Conservation (phyloP, 2,888 invertebrate species). For the Euproctis similis region DNA sequence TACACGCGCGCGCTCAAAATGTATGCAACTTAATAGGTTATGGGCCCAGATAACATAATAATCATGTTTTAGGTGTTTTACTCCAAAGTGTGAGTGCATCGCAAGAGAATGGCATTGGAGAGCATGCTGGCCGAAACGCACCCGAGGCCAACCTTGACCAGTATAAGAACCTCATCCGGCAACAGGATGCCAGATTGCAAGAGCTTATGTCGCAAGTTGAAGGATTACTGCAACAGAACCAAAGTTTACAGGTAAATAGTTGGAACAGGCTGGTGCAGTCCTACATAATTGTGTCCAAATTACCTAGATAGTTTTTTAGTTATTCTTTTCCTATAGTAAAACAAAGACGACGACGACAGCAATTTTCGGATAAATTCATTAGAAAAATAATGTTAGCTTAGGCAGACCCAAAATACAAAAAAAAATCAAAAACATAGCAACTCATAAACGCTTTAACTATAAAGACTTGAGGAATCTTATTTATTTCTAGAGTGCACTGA, state of each 20-base stretch:
- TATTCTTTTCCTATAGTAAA: too few relatives aligned
- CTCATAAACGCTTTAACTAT: too few relatives aligned
- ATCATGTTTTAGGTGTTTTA: conserved; percentile 42
- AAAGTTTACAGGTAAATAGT: conserved; percentile 60
- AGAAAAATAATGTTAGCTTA: too few relatives aligned
- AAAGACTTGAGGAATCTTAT: not conserved
- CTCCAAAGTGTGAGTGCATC: conserved; percentile 36
- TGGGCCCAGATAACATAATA: too few relatives aligned
- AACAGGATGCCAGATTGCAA: conserved; percentile 83
- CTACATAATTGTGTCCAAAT: too few relatives aligned
- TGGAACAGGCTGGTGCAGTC: too few relatives aligned
- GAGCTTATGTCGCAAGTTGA: conserved; percentile 69
- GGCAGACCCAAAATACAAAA: too few relatives aligned
- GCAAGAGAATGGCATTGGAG: conserved; percentile 32
- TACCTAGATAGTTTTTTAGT: too few relatives aligned
- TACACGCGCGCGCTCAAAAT: conserved; percentile 95
- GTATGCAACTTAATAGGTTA: too few relatives aligned
- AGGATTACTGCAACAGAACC: conserved; percentile 49
- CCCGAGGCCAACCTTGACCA: conserved; percentile 77
- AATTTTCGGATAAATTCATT: too few relatives aligned
- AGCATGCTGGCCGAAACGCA: conserved; percentile 15
- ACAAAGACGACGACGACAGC: too few relatives aligned
- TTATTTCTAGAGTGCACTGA: conserved; percentile 55
- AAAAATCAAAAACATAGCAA: too few relatives aligned
- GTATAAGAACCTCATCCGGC: conserved; percentile 93